Base-by-base conservation (phyloP, 2,113 vertebrate species). In the Istiophorus platypterus region DNA sequence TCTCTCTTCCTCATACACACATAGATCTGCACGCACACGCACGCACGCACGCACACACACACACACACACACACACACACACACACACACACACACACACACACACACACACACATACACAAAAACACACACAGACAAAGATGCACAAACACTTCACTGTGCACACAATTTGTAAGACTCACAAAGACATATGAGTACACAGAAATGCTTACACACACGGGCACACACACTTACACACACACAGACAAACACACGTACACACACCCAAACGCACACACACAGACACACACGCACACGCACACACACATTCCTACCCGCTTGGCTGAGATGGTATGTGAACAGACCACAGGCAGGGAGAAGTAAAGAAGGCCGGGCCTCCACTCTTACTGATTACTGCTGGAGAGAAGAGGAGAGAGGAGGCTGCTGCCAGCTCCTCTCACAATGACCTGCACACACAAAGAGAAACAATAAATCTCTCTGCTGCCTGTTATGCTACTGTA, bases 301-400 rank as follows among this genome's bases (percentile, higher is more conserved):
- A 89, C 78, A 86, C 86, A 89, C 89, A 93, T 90, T 93, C 91
- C 90, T 87, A 88, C 85, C 87, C 87, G 69, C 88, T 91, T 76
- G 90, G 83, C 89, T 86, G 84, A 89, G 87, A 91, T 91, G 88
- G 93, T 94, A 94, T 95, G 94, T 87, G 92, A 93, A 89, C 88
- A 92, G 93, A 95, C 94, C 94, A 89, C 93, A 94, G 90, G 91
- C 93, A 90, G 90, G 73, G 89, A 91, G 92, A 94, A 90, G 89
- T 87, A 87, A 87, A 91, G 92, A 75, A 89, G 84, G 83, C 88
- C 78, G 85, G 91, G 85, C 85, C 89, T 93, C 88, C 87, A 89
- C 93, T 93, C 85, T 87, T 82, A 73, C 89, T 93, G 92, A 94
- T 93, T 92, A 94, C 92, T 92, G 93, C 91, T 88, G 89, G 84